These are phyloP conservation scores for Drosophila pseudoobscura DNA, from an alignment of 1,140 invertebrate genomes.

Conservation along the genomic window DNA sequence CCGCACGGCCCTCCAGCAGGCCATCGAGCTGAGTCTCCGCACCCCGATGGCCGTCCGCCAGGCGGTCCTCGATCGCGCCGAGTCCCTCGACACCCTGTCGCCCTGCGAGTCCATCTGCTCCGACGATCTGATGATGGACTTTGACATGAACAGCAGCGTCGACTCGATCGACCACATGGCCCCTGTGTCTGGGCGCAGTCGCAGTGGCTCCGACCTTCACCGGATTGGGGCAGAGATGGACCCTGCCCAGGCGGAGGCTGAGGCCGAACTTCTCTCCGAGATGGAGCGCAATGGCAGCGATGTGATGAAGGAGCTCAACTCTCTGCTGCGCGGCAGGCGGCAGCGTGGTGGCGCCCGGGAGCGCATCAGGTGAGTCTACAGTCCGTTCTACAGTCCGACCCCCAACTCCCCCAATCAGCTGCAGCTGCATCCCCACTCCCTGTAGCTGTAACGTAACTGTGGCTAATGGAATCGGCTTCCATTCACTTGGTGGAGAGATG, in stretches of 20 bases:
- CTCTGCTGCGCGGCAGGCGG: constrained; percentile 49
- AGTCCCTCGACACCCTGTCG: constrained; percentile 90
- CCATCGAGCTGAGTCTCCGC: constrained; percentile 81
- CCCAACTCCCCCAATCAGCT: not conserved
- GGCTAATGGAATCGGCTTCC: constrained; percentile 62
- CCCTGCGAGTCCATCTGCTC: constrained; percentile 91
- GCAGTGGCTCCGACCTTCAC: constrained; percentile 84
- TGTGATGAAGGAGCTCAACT: constrained; percentile 85
- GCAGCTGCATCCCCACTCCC: constrained; percentile 7
- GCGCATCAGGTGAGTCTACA: constrained; percentile 64
- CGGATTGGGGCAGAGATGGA: constrained; percentile 82
- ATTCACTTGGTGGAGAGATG: constrained; percentile 11
- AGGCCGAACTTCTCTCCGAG: constrained; percentile 84
- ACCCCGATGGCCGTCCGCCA: constrained; percentile 72
- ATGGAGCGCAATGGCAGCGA: constrained; percentile 84
- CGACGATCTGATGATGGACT: constrained; percentile 93
- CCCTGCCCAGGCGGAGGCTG: constrained; percentile 53
- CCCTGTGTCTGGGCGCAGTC: constrained; percentile 61
- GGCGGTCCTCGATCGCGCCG: constrained; percentile 84
- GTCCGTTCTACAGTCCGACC: too few relatives aligned
- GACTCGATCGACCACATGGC: constrained; percentile 86
- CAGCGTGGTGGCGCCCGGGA: constrained; percentile 57
- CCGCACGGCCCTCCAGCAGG: constrained; percentile 69
- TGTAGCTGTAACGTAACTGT: constrained; percentile 7
- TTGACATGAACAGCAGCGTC: constrained; percentile 89